A percentile compares a stretch with the other conserved stretches of the same genome.
These are phyloP conservation scores for Hirtodrosophila histrioides DNA, from an alignment of 2,888 invertebrate species.

Conservation along the genomic window DNA sequence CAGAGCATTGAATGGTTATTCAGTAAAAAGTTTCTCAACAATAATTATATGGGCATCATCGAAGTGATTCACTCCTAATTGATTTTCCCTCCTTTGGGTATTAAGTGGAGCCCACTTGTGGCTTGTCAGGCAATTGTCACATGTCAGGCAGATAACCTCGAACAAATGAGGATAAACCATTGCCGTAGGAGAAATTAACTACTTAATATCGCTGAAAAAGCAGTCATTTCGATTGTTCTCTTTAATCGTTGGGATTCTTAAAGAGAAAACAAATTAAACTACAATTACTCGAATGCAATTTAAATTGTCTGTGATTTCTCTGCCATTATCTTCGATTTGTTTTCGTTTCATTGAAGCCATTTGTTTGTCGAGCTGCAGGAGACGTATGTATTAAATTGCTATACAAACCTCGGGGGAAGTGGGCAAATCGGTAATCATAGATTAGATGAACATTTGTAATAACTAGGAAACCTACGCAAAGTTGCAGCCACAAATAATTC, in stretches of 20 bases:
- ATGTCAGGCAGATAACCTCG: constrained; percentile 40
- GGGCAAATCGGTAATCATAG: constrained; percentile 58
- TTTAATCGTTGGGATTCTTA: constrained; percentile 37
- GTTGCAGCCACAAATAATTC: constrained; percentile 50
- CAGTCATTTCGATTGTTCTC: not conserved
- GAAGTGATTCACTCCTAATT: constrained; percentile 5
- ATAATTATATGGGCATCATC: too few relatives aligned
- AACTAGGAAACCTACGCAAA: constrained; percentile 40
- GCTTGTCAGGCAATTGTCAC: constrained; percentile 41
- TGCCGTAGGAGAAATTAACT: constrained; percentile 30
- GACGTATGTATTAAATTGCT: constrained; percentile 65
- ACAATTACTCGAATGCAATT: constrained; percentile 52
- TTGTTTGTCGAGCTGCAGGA: constrained; percentile 42
- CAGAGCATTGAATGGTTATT: too few relatives aligned
- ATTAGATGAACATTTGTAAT: constrained; percentile 75
- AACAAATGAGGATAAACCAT: constrained; percentile 43
- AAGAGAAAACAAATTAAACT: constrained; percentile 50
- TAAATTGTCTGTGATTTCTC: constrained; percentile 40
- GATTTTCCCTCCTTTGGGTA: constrained; percentile 5
- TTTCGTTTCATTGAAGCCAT: constrained; percentile 60
- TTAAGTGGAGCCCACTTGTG: constrained; percentile 10
- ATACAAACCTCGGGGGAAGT: constrained; percentile 50
- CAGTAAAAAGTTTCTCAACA: too few relatives aligned
- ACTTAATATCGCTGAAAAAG: too few relatives aligned
- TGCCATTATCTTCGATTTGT: constrained; percentile 54